phyloP scores from a whole-genome alignment of 2,113 vertebrate genomes.

The Sebastes schlegelii region DNA sequence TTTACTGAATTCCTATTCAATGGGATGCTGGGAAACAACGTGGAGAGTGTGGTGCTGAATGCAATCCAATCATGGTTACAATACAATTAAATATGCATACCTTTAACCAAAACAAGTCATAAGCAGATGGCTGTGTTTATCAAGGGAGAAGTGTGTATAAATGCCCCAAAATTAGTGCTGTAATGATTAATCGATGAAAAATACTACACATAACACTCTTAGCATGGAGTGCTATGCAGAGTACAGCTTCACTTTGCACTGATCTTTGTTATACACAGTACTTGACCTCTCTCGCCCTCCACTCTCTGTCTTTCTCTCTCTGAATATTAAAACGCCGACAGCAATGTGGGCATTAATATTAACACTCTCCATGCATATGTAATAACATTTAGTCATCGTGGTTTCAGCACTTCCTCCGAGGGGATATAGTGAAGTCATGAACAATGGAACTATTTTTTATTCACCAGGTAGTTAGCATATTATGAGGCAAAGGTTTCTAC shows the following conservation, averaged over 20 bases:
- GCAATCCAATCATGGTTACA: neutral
- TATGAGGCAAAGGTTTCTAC: conserved; percentile 8
- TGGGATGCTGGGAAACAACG: neutral
- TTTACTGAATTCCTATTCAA: neutral
- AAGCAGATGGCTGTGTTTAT: conserved; percentile 13
- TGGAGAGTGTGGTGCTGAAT: neutral
- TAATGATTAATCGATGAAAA: conserved; percentile 23
- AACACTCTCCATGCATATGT: conserved; percentile 65
- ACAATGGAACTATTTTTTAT: conserved; percentile 19
- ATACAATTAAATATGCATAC: neutral
- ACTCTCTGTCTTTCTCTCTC: conserved; percentile 42
- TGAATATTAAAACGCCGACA: conserved; percentile 72
- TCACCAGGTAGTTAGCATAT: neutral
- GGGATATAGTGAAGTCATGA: conserved; percentile 32
- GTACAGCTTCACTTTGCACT: conserved; percentile 29
- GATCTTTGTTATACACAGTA: conserved; percentile 45
- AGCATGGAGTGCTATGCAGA: conserved; percentile 31
- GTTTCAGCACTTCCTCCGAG: conserved; percentile 55
- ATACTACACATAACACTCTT: neutral
- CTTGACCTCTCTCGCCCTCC: conserved; percentile 63
- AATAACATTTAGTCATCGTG: conserved; percentile 64
- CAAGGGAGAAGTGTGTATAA: neutral
- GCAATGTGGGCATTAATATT: conserved; percentile 74
- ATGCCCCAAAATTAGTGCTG: conserved; percentile 6
- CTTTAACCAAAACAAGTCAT: neutral